These are phyloP conservation scores for Syndactyla subalaris DNA, from an alignment of 2,797 vertebrate genomes.

Conservation along the genomic window DNA sequence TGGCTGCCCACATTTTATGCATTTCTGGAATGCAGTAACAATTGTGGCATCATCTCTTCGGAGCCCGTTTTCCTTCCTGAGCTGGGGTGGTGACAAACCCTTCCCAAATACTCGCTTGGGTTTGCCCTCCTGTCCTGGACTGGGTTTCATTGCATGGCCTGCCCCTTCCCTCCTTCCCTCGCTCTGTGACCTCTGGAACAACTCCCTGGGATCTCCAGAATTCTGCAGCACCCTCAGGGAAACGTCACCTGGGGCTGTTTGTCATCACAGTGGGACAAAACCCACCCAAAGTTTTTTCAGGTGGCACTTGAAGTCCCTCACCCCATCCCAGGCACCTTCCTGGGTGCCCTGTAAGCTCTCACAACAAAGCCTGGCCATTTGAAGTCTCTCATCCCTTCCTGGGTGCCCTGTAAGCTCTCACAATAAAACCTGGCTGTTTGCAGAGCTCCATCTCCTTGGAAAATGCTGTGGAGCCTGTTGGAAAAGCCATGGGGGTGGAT, in stretches of 20 bases:
- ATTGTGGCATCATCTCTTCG: conserved; percentile 60
- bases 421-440: too few relatives aligned
- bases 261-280: not conserved
- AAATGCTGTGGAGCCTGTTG: too few relatives aligned
- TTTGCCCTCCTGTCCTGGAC: conserved; percentile 4
- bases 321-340: not conserved
- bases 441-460: too few relatives aligned
- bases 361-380: too few relatives aligned
- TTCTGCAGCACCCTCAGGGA: not conserved
- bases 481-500: too few relatives aligned
- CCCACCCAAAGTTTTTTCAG: not conserved
- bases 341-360: too few relatives aligned
- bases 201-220: not conserved
- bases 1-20: conserved; percentile 65
- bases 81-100: not conserved
- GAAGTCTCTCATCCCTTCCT: not conserved
- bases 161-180: not conserved
- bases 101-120: not conserved
- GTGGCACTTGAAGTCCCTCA: rapidly evolving
- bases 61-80: conserved; percentile 47
- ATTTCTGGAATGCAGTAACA: conserved; percentile 52
- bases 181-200: conserved; percentile 11
- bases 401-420: too few relatives aligned
- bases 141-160: not conserved
- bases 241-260: not conserved